Evolutionary conservation across 2,888 invertebrate genomes (phyloP).

Genomic region (Apoda limacodes): DNA sequence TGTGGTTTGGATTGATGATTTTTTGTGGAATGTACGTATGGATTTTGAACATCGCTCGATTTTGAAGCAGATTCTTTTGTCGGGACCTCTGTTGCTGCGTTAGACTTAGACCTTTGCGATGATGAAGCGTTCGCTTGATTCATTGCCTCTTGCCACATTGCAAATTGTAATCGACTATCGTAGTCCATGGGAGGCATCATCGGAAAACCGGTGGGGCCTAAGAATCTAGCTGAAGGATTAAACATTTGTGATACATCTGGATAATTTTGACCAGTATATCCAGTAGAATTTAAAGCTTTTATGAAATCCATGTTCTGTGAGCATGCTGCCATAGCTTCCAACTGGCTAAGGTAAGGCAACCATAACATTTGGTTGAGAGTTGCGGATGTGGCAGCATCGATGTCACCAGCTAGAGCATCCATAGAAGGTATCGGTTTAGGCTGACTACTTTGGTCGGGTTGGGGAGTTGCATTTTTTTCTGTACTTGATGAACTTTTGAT

Average conservation of each 20-base stretch:
- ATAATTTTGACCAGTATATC: slow-evolving; percentile 55
- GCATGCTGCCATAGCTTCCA: slow-evolving; percentile 71
- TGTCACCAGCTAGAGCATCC: slow-evolving; percentile 69
- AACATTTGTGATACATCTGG: slow-evolving; percentile 65
- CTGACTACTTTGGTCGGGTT: slow-evolving; percentile 24
- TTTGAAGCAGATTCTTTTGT: slow-evolving; percentile 46
- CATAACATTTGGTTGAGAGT: slow-evolving; percentile 80
- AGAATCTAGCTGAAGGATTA: slow-evolving; percentile 49
- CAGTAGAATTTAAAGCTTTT: slow-evolving; percentile 66
- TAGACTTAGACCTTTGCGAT: slow-evolving; percentile 42
- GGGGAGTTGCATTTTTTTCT: slow-evolving; percentile 29
- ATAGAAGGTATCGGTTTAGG: slow-evolving; percentile 47
- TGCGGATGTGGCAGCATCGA: slow-evolving; percentile 77
- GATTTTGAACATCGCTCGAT: slow-evolving; percentile 50
- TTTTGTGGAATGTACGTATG: slow-evolving; percentile 55
- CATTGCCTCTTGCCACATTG: slow-evolving; percentile 79
- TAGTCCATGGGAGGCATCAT: slow-evolving; percentile 61
- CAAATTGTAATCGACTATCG: slow-evolving; percentile 67
- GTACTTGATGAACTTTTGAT: slow-evolving; percentile 28
- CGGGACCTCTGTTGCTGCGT: slow-evolving; percentile 33
- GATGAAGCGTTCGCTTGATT: slow-evolving; percentile 56
- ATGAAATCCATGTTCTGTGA: slow-evolving; percentile 69
- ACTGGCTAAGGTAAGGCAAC: slow-evolving; percentile 76
- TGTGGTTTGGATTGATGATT: slow-evolving; percentile 48
- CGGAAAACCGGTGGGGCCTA: slow-evolving; percentile 50